These are phyloP conservation scores for Sciaenops ocellatus DNA, from an alignment of 2,797 vertebrate species.

Conservation along the genomic window DNA sequence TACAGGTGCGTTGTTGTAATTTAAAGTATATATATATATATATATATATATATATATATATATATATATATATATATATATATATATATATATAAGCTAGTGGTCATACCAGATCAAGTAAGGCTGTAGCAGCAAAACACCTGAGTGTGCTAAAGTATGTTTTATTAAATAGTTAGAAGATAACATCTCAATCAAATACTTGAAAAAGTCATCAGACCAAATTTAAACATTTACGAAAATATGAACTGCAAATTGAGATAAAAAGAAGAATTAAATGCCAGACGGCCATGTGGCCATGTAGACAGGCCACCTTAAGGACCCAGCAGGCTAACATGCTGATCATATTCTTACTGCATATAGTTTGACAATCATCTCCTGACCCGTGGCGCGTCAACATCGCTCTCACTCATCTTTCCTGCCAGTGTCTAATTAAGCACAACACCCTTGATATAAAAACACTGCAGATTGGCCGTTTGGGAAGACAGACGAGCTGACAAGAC, in stretches of 20 bases:
- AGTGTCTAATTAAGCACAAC: slow-evolving; percentile 41
- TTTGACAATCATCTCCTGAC: slow-evolving; percentile 45
- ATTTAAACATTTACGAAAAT: not conserved
- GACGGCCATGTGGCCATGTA: not conserved
- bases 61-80: too few species aligned
- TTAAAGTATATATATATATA: too few species aligned
- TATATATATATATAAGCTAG: too few species aligned
- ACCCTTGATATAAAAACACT: slow-evolving; percentile 22
- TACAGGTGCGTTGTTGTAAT: not conserved
- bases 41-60: too few species aligned
- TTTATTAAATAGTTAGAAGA: not conserved
- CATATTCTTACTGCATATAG: slow-evolving; percentile 25
- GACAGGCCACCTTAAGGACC: not conserved
- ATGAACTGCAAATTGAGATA: not conserved
- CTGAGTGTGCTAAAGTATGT: not conserved
- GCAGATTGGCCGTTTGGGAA: slow-evolving; percentile 27
- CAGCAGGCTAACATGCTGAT: slow-evolving; percentile 17
- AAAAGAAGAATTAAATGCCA: not conserved
- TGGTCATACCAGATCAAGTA: not conserved
- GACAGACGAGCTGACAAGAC: slow-evolving; percentile 43
- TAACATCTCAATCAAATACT: not conserved
- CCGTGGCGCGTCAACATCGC: not conserved
- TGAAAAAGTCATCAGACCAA: not conserved
- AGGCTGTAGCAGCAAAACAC: not conserved
- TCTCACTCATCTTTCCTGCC: slow-evolving; percentile 19